Evolutionary conservation across 2,888 invertebrate genomes (phyloP).

Genomic region (Machimus atricapillus): DNA sequence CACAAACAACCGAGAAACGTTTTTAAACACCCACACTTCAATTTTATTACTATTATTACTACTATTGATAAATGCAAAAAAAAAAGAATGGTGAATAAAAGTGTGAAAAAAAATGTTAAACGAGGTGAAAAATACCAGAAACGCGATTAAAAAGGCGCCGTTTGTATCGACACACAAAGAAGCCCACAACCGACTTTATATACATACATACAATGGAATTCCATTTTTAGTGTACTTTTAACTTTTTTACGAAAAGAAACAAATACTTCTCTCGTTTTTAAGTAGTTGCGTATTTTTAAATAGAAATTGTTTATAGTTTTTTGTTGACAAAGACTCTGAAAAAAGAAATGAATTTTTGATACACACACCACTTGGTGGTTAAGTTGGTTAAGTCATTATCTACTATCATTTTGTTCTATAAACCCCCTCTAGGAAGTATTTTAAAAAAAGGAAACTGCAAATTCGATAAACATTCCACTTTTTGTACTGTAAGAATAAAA

Average conservation of each 20-base stretch:
- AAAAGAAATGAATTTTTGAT: background rate
- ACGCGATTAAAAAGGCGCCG: background rate
- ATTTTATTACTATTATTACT: constrained; percentile 43
- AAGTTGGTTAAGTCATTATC: background rate
- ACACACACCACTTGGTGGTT: background rate
- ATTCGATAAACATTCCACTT: background rate
- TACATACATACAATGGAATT: constrained; percentile 45
- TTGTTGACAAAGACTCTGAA: background rate
- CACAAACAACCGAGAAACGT: constrained; percentile 20
- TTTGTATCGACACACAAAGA: constrained; percentile 13
- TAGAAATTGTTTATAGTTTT: constrained; percentile 36
- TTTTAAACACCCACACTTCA: constrained; percentile 6
- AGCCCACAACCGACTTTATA: constrained; percentile 32
- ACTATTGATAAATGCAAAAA: constrained; percentile 42
- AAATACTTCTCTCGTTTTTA: constrained; percentile 8
- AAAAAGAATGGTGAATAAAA: constrained; percentile 23
- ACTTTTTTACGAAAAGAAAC: background rate
- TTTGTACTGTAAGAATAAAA: background rate
- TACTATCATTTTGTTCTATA: background rate
- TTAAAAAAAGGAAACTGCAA: background rate
- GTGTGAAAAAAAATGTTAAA: background rate
- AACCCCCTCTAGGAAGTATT: background rate
- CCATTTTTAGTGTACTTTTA: constrained; percentile 21
- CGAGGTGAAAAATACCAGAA: background rate
- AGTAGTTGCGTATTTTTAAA: constrained; percentile 6